Evolutionary conservation across 1,140 invertebrate genomes (phyloP).

Genomic region (Sesamia nonagrioides): DNA sequence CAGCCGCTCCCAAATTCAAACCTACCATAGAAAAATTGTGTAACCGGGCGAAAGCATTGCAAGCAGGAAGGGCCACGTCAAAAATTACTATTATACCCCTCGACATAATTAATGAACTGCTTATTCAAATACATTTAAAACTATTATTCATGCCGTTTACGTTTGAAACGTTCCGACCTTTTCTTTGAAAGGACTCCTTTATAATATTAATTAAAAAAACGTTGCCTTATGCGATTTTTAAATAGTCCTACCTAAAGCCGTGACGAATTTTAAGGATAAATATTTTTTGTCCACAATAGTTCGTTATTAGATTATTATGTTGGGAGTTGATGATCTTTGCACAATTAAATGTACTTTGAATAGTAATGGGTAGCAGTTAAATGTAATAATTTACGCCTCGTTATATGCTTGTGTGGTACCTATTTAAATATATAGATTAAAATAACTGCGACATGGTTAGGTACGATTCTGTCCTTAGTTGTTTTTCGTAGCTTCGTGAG

Average conservation of each 20-base stretch:
- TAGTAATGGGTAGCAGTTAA: constrained; percentile 18
- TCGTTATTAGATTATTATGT: constrained; percentile 47
- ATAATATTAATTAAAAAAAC: constrained; percentile 81
- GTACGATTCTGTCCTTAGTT: no score
- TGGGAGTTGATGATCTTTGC: constrained; percentile 28
- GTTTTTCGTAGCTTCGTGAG: no score
- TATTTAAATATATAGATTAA: neutral
- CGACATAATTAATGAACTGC: constrained; percentile 85
- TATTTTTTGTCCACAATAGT: constrained; percentile 62
- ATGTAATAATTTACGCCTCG: constrained; percentile 32
- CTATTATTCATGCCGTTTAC: constrained; percentile 87
- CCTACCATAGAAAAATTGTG: constrained; percentile 74
- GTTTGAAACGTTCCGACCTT: constrained; percentile 83
- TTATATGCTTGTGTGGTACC: constrained; percentile 3
- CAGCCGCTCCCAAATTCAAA: constrained; percentile 56
- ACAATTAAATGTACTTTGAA: constrained; percentile 45
- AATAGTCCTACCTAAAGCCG: constrained; percentile 65
- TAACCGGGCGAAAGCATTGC: constrained; percentile 80
- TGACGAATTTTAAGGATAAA: constrained; percentile 71
- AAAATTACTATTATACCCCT: constrained; percentile 85
- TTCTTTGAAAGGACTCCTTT: constrained; percentile 80
- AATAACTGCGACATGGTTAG: no score
- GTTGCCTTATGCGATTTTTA: constrained; percentile 80
- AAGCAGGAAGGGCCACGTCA: constrained; percentile 85
- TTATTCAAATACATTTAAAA: constrained; percentile 87